These are phyloP conservation scores for Luperina nickerlii DNA, from an alignment of 2,888 invertebrate genomes.

Conservation along the genomic window DNA sequence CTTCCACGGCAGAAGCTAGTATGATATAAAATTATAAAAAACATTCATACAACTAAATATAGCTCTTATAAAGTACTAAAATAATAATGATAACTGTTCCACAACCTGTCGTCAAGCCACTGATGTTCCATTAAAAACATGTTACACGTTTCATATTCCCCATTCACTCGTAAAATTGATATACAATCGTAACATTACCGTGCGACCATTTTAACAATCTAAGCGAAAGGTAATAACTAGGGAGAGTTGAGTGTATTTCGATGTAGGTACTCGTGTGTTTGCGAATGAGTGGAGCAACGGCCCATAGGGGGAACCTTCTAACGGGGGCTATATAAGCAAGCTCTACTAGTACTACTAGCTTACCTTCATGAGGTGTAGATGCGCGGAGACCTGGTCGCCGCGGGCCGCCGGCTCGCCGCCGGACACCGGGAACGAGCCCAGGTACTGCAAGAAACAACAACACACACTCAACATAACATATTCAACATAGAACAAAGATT, in stretches of 20 bases:
- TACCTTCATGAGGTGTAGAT: conserved; percentile 91
- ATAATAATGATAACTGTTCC: neutral
- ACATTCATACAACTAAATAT: neutral
- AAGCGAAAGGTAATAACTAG: conserved; percentile 32
- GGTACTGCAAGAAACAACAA: conserved; percentile 90
- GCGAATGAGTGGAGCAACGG: neutral
- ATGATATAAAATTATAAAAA: neutral
- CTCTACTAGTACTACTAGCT: conserved; percentile 61
- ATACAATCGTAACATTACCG: conserved; percentile 24
- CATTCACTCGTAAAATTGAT: conserved; percentile 37
- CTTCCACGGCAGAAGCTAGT: neutral
- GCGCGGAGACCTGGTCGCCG: conserved; percentile 91
- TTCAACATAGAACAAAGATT: neutral
- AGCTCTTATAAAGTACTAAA: neutral
- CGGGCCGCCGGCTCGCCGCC: conserved; percentile 92
- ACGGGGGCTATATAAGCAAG: neutral
- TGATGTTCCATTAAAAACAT: conserved; percentile 42
- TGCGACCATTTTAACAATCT: conserved; percentile 16
- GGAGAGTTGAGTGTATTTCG: conserved; percentile 46
- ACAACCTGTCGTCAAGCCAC: conserved; percentile 17
- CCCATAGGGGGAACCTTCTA: neutral
- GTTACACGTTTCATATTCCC: conserved; percentile 10
- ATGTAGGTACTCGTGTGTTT: conserved; percentile 37
- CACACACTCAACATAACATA: neutral
- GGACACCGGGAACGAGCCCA: conserved; percentile 94